Conservation (phyloP, 1,140 invertebrate genomes). For the Drosophila lacteicornis region DNA sequence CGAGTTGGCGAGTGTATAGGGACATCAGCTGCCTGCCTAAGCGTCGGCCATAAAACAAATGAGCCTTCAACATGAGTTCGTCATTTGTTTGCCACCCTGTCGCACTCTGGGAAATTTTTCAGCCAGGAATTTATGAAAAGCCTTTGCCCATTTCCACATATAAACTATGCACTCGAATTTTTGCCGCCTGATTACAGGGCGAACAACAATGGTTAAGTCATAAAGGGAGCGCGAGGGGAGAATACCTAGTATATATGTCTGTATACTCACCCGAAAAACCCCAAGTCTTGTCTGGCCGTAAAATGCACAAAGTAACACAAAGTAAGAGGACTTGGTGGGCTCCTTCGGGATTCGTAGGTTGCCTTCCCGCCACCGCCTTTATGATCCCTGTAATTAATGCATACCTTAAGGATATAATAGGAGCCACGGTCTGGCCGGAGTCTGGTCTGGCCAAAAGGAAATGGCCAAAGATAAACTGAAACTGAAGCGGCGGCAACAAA, state of each 20-base stretch:
- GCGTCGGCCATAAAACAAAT: conserved; percentile 77
- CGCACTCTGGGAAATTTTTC: conserved; percentile 33
- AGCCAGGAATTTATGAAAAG: conserved; percentile 43
- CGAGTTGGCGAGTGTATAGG: conserved; percentile 1
- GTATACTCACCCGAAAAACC: conserved; percentile 8
- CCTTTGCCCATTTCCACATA: conserved; percentile 4
- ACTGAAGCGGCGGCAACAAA: conserved; percentile 30
- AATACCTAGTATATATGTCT: neutral
- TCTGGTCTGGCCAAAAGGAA: conserved; percentile 29
- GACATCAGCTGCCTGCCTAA: conserved; percentile 68
- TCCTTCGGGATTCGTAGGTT: conserved; percentile 17
- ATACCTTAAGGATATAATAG: conserved; percentile 73
- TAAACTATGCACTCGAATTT: conserved; percentile 58
- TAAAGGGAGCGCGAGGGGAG: conserved; percentile 15
- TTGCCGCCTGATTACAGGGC: conserved; percentile 59
- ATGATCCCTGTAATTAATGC: conserved; percentile 78
- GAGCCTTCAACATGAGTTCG: conserved; percentile 76
- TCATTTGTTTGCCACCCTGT: conserved; percentile 61
- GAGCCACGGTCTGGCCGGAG: conserved; percentile 27
- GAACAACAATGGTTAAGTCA: conserved; percentile 37
- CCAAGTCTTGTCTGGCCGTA: conserved; percentile 53
- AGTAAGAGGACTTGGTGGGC: conserved; percentile 46
- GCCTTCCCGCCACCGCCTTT: conserved; percentile 41
- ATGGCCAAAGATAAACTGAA: conserved; percentile 29
- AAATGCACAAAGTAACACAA: conserved; percentile 78